Conservation (phyloP, 2,113 vertebrate species). For the Monopterus albus region DNA sequence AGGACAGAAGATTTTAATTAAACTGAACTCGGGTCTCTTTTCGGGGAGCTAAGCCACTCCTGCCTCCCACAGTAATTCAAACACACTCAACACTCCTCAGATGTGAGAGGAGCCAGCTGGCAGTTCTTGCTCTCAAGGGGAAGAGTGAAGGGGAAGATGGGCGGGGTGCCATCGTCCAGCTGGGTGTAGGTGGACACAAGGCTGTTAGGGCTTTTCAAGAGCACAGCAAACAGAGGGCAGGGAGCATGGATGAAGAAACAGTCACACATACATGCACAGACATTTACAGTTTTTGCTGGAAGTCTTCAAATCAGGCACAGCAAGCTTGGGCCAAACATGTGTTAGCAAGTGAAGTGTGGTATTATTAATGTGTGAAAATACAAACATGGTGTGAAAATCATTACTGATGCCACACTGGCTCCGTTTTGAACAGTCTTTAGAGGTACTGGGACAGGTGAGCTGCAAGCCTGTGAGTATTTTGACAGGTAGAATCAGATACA, state of each 20-base stretch:
- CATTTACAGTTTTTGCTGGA: not conserved
- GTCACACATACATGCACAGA: conserved; percentile 4
- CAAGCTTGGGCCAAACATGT: conserved; percentile 10
- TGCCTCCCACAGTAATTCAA: too few species aligned
- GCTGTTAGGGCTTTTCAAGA: conserved; percentile 16
- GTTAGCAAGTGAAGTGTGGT: not conserved
- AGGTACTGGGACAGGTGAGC: not conserved
- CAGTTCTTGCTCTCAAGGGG: not conserved
- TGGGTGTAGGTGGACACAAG: conserved; percentile 34
- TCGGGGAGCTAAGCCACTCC: too few species aligned
- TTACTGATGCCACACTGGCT: not conserved
- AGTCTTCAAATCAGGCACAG: conserved; percentile 29
- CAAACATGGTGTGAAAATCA: not conserved
- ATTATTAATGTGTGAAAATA: conserved; percentile 21
- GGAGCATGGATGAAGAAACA: not conserved
- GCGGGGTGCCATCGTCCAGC: conserved; percentile 27
- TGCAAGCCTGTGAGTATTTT: too few species aligned
- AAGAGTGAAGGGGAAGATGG: not conserved
- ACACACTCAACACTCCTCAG: conserved; percentile 19
- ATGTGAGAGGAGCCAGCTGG: conserved; percentile 44
- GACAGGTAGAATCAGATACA: too few species aligned
- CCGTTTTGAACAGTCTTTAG: not conserved
- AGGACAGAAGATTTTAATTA: too few species aligned
- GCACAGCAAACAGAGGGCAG: conserved; percentile 6
- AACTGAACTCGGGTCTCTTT: too few species aligned